These are phyloP conservation scores for Perognathus longimembris DNA, from an alignment of 2,113 vertebrate genomes.

Conservation along the genomic window DNA sequence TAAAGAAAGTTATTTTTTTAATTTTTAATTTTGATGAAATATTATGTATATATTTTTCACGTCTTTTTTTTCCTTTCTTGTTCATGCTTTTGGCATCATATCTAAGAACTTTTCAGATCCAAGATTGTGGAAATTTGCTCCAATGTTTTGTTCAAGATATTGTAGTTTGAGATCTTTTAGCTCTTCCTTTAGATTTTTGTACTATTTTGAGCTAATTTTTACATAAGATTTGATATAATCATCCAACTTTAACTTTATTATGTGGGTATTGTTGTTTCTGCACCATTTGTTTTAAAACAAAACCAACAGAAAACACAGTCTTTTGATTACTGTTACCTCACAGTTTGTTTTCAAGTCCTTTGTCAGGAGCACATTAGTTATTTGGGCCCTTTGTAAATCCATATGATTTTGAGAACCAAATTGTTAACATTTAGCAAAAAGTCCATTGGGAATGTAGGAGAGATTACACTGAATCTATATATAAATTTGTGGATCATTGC, in stretches of 20 bases:
- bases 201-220: not conserved
- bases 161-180: not conserved
- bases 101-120: not conserved
- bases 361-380: not conserved
- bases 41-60: not conserved
- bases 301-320: too few relatives aligned
- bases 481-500: not conserved
- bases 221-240: not conserved
- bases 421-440: not conserved
- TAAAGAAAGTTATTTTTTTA: not conserved
- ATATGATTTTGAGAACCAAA: not conserved
- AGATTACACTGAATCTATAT: not conserved
- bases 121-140: not conserved
- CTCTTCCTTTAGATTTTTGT: not conserved
- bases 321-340: not conserved
- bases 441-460: not conserved
- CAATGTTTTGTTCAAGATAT: not conserved
- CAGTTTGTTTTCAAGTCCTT: slow-evolving; percentile 1
- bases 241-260: not conserved
- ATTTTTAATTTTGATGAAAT: not conserved
- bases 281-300: not conserved
- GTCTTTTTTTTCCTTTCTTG: not conserved
- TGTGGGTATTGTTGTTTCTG: not conserved
- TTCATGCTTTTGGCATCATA: not conserved
- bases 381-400: not conserved